Base-by-base conservation (phyloP, 1,140 invertebrate species). In the Caenorhabditis tropicalis region DNA sequence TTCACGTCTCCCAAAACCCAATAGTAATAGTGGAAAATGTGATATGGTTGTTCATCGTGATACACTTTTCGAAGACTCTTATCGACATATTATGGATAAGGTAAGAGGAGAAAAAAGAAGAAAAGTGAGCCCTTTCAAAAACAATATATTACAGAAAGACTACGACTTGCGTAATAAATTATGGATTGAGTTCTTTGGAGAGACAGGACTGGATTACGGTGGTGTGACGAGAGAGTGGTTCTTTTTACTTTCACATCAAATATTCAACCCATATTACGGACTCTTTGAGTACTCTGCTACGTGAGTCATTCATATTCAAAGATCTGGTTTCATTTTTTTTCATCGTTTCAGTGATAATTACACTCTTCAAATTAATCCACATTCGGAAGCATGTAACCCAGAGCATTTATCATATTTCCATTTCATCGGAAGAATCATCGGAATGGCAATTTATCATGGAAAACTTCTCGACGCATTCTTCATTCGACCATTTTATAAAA, bases 251-350 rank as follows among this genome's bases (percentile, higher is more conserved):
- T 98, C 96, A 0, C 98, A 98, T 92, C 97, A 99, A 94, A 98
- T 99, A 96, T 99, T 99, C 92, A 99, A 99, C 93, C 97, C 97
- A 1, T 99, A 99, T 91, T 99, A 99, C 92, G 97, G 97, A 0
- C 93, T 99, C 21, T 99, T 99, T 93, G 97, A 99, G 92, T 99
- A 99, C 93, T 98, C 96, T 16, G 97, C 97, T 19, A 97, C 97
- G 96, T 95, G 93, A 94, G 94, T 93, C 56, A 24, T 87, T 48
- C 56, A 46, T n/a, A 58, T 27, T 58, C 29, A 2, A 58, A 58
- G 24, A 27, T 29, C 53, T 27, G 49, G 48, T 0, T 10, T 4
- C 15, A 51, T 10, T 5, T n/a, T 19, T 15, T 15, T 51, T 16
- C 7, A 29, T 21, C 24, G 27, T 74, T 74, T 10, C 89, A 96